Conservation (phyloP, 2,113 vertebrate genomes). For the Lophotis ruficrista region DNA sequence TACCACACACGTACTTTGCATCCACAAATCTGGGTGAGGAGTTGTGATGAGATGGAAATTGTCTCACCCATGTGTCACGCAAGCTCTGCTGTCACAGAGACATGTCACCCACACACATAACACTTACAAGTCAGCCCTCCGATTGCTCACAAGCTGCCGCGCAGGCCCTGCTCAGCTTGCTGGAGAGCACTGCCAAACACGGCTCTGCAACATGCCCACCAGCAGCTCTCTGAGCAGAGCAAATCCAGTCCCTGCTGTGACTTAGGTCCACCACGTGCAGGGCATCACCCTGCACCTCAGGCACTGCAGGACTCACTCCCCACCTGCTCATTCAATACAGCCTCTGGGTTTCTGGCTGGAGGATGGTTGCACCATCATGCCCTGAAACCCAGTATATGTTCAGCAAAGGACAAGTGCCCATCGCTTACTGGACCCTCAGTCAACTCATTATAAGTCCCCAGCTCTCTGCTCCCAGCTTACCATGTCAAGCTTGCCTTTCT, state of each 20-base stretch:
- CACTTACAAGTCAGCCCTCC: constrained; percentile 27
- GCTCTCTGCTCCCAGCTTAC: constrained; percentile 69
- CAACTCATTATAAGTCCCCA: not conserved
- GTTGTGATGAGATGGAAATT: constrained; percentile 62
- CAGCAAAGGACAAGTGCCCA: not conserved
- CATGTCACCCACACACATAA: constrained; percentile 51
- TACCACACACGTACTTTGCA: constrained; percentile 57
- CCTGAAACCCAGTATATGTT: not conserved
- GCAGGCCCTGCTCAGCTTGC: not conserved
- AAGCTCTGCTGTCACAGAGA: constrained; percentile 56
- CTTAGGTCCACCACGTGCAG: not conserved
- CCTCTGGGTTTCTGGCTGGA: not conserved
- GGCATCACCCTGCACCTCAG: not conserved
- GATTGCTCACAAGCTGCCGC: constrained; percentile 29
- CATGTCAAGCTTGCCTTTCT: constrained; percentile 94
- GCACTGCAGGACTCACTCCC: not conserved
- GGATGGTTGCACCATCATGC: not conserved
- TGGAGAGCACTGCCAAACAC: not conserved
- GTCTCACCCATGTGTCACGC: constrained; percentile 62
- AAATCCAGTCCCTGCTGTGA: not conserved
- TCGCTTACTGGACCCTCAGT: not conserved
- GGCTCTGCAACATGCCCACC: not conserved
- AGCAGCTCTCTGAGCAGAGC: not conserved
- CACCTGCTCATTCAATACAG: not conserved
- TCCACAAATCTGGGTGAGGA: constrained; percentile 36